These are phyloP conservation scores for Microctenopoma steveboyesi DNA, from an alignment of 2,797 vertebrate genomes.

Conservation along the genomic window DNA sequence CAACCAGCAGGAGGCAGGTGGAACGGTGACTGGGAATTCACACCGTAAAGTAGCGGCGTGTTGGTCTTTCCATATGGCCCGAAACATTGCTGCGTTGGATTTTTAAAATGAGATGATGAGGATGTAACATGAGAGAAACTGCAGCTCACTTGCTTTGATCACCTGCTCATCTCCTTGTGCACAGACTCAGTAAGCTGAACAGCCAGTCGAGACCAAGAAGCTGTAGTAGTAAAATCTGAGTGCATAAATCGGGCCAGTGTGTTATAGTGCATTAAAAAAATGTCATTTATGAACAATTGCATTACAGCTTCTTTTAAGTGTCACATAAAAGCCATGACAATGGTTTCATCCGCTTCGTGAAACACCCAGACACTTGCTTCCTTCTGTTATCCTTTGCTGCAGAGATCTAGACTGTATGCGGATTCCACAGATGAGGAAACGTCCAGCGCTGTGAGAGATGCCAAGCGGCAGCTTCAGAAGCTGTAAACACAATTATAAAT, in stretches of 20 bases:
- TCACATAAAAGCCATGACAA: neutral
- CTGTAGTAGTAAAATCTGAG: neutral
- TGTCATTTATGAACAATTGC: neutral
- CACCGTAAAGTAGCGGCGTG: too few species aligned
- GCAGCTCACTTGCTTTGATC: too few species aligned
- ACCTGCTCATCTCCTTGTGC: too few species aligned
- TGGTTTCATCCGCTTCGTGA: constrained; percentile 16
- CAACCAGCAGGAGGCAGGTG: too few species aligned
- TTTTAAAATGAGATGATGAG: too few species aligned
- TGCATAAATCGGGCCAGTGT: neutral
- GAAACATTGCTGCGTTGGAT: too few species aligned
- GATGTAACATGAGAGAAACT: too few species aligned
- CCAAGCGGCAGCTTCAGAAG: constrained; percentile 36
- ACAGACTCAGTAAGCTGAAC: too few species aligned
- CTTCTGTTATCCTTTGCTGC: constrained; percentile 13
- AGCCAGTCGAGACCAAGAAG: neutral
- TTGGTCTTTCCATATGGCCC: too few species aligned
- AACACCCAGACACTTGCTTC: neutral
- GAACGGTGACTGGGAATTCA: too few species aligned
- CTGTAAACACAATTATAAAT: constrained; percentile 46
- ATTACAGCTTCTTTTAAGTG: constrained; percentile 12
- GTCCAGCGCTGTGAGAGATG: constrained; percentile 25
- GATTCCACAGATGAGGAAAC: constrained; percentile 20
- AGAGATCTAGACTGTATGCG: constrained; percentile 3
- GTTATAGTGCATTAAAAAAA: neutral